phyloP scores from a whole-genome alignment of 2,888 invertebrate species.

The Zeuzera pyrina region DNA sequence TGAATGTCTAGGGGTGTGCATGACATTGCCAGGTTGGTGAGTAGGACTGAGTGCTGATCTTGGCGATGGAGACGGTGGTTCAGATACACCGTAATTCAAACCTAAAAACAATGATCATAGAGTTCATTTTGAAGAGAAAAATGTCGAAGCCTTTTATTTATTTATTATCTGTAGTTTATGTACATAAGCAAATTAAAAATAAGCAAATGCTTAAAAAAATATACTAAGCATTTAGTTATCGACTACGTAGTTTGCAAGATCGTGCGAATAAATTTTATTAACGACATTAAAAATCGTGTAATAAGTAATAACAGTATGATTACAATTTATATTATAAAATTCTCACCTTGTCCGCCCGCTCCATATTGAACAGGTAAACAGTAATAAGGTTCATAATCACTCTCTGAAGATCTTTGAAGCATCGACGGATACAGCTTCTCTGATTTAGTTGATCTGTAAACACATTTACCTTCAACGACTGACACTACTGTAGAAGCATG shows the following conservation, averaged over 20 bases:
- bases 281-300: too few relatives aligned
- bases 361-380: conserved; percentile 82
- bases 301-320: too few relatives aligned
- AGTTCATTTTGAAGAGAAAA: too few relatives aligned
- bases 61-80: conserved; percentile 66
- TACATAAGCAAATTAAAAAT: too few relatives aligned
- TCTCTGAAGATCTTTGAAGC: conserved; percentile 86
- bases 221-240: too few relatives aligned
- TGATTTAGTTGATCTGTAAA: conserved; percentile 91
- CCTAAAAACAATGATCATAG: conserved; percentile 25
- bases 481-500: not conserved
- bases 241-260: too few relatives aligned
- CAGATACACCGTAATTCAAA: conserved; percentile 63
- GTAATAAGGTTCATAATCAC: conserved; percentile 90
- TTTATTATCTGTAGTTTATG: too few relatives aligned
- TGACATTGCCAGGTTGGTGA: conserved; percentile 55
- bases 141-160: too few relatives aligned
- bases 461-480: conserved; percentile 6
- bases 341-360: conserved; percentile 79
- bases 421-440: conserved; percentile 95
- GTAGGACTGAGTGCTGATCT: conserved; percentile 64
- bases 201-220: too few relatives aligned
- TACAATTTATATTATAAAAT: too few relatives aligned
- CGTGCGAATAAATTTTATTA: too few relatives aligned
- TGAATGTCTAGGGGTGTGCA: conserved; percentile 69